Evolutionary conservation across 2,888 invertebrate genomes (phyloP).

Genomic region (Drosophila pegasa): DNA sequence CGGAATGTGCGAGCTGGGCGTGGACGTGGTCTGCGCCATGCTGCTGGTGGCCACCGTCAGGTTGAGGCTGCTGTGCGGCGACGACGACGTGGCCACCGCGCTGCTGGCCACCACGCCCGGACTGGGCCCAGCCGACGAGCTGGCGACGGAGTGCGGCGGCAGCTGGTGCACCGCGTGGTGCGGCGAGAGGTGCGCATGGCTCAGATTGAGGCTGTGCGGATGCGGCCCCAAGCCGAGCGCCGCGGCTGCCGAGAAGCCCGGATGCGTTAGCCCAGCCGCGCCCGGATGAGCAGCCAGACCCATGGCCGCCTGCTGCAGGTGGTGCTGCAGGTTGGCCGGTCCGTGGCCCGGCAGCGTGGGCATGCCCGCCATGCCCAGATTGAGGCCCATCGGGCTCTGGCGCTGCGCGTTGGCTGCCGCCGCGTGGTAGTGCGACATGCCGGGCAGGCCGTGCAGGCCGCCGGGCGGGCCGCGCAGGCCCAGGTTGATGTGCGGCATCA

Average conservation of each 20-base stretch:
- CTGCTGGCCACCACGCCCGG: conserved; percentile 46
- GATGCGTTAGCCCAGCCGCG: conserved; percentile 79
- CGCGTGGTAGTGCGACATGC: conserved; percentile 84
- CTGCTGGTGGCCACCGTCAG: conserved; percentile 73
- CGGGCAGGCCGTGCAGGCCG: conserved; percentile 81
- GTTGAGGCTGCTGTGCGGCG: conserved; percentile 81
- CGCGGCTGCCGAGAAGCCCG: conserved; percentile 82
- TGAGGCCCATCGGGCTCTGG: conserved; percentile 84
- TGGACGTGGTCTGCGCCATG: conserved; percentile 65
- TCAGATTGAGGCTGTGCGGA: conserved; percentile 81
- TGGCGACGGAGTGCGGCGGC: conserved; percentile 76
- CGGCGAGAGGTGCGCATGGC: conserved; percentile 83
- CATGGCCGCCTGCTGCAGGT: conserved; percentile 82
- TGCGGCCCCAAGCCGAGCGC: conserved; percentile 82
- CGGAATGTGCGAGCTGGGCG: conserved; percentile 82
- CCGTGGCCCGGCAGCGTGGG: conserved; percentile 79
- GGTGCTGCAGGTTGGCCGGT: conserved; percentile 82
- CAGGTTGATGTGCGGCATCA: conserved; percentile 83
- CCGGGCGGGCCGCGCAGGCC: conserved; percentile 82
- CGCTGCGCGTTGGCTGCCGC: conserved; percentile 83
- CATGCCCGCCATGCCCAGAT: conserved; percentile 81
- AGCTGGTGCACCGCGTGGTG: conserved; percentile 82
- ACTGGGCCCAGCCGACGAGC: conserved; percentile 56
- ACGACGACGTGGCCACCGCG: conserved; percentile 57
- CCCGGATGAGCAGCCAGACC: conserved; percentile 77